A percentile compares a stretch with the other conserved stretches of the same genome.
Evolutionary conservation across 2,797 vertebrate species (phyloP).

Genomic region (Morelia viridis): DNA sequence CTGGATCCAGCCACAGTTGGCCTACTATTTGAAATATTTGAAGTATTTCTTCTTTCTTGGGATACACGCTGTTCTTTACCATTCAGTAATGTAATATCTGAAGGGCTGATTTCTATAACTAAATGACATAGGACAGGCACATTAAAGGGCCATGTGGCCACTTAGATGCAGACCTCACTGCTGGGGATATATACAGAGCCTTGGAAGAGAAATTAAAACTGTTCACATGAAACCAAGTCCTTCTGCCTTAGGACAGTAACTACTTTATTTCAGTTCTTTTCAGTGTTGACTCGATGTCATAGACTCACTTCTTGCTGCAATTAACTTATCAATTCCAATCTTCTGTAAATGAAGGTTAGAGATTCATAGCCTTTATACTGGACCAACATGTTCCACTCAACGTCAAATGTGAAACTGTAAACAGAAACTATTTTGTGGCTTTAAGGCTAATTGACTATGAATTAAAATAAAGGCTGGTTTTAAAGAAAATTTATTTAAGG

Average conservation of each 20-base stretch:
- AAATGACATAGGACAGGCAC: not conserved
- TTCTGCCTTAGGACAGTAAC: conserved; percentile 8
- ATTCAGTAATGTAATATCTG: not conserved
- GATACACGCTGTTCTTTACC: not conserved
- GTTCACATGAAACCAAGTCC: conserved; percentile 21
- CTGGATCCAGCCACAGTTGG: not conserved
- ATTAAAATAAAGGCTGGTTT: conserved; percentile 18
- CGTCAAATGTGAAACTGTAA: conserved; percentile 8
- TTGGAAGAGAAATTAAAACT: conserved; percentile 9
- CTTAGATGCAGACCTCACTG: not conserved
- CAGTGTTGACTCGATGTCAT: conserved; percentile 11
- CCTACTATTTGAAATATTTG: not conserved
- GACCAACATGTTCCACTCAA: conserved; percentile 19
- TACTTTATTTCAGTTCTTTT: conserved; percentile 24
- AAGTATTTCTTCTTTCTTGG: not conserved
- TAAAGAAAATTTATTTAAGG: not conserved
- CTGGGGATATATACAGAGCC: not conserved
- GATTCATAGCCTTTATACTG: conserved; percentile 22
- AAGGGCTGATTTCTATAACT: not conserved
- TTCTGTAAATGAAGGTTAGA: conserved; percentile 24
- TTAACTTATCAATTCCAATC: conserved; percentile 37
- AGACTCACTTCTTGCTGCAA: conserved; percentile 14
- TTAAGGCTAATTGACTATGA: conserved; percentile 15
- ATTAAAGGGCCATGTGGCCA: conserved; percentile 3
- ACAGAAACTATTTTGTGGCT: not conserved